Percentiles rank a stretch among this genome's conserved stretches.
These are phyloP conservation scores for Busseola fusca DNA, from an alignment of 2,888 invertebrate genomes.

Conservation along the genomic window DNA sequence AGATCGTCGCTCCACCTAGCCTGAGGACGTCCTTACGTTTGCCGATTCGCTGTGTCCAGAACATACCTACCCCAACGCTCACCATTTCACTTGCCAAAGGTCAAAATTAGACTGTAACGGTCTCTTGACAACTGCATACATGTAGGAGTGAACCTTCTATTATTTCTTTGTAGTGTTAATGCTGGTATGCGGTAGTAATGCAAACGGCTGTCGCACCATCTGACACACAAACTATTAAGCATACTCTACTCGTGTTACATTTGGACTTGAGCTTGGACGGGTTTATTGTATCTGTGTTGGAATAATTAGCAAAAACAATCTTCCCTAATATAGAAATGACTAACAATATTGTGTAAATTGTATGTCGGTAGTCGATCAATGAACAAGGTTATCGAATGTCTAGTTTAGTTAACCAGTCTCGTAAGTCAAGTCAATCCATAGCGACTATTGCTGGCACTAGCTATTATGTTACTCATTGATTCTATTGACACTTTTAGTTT, in stretches of 20 bases:
- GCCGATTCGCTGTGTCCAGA: not conserved
- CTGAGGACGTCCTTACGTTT: not conserved
- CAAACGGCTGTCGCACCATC: not conserved
- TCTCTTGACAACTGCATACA: not conserved
- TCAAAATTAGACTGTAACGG: not conserved
- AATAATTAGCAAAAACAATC: slow-evolving; percentile 2
- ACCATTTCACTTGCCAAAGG: not conserved
- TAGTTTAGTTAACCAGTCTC: not conserved
- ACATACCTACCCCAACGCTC: not conserved
- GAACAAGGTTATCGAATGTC: slow-evolving; percentile 15
- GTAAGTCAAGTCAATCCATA: too few species aligned
- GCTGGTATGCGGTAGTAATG: not conserved
- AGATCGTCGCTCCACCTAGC: not conserved
- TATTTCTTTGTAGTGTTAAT: too few species aligned
- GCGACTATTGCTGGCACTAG: not conserved
- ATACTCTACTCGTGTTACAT: slow-evolving; percentile 22
- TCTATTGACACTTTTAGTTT: not conserved
- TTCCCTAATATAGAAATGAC: not conserved
- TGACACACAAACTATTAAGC: slow-evolving; percentile 2
- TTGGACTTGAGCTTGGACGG: slow-evolving; percentile 12
- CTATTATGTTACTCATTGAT: not conserved
- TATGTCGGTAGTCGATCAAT: too few species aligned
- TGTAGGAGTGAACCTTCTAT: not conserved
- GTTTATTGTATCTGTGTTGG: not conserved
- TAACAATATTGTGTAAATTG: not conserved